These are phyloP conservation scores for Pharmacophagus antenor DNA, from an alignment of 2,888 invertebrate species.

Conservation along the genomic window DNA sequence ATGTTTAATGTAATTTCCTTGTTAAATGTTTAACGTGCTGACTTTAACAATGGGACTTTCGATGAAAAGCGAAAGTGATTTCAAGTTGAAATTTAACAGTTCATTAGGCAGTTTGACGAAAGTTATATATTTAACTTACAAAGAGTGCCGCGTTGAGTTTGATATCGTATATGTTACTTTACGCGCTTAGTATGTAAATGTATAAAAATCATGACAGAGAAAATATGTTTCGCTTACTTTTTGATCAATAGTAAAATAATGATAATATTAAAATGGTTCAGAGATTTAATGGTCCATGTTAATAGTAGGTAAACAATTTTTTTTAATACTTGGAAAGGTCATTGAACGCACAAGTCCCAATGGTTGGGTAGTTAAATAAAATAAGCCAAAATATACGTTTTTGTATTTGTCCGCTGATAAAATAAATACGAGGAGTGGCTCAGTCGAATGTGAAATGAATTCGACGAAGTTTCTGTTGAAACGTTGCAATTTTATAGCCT, in stretches of 20 bases:
- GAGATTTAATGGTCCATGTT: too few relatives aligned
- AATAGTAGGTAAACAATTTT: too few relatives aligned
- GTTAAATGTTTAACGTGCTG: slow-evolving; percentile 22
- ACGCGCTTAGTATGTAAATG: too few relatives aligned
- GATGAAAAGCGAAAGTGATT: slow-evolving; percentile 7
- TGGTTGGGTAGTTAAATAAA: slow-evolving; percentile 8
- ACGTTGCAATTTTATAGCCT: slow-evolving; percentile 26
- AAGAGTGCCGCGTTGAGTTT: not conserved
- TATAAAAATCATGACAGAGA: too few relatives aligned
- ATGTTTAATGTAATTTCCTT: slow-evolving; percentile 26
- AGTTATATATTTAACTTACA: slow-evolving; percentile 48
- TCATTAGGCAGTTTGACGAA: slow-evolving; percentile 38
- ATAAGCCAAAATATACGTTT: slow-evolving; percentile 19
- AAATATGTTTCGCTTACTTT: too few relatives aligned
- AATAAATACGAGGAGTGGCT: slow-evolving; percentile 24
- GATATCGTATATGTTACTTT: too few relatives aligned
- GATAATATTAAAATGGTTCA: too few relatives aligned
- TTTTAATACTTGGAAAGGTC: not conserved
- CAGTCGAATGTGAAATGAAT: slow-evolving; percentile 29
- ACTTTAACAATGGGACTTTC: slow-evolving; percentile 20
- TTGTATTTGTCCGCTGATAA: slow-evolving; percentile 22
- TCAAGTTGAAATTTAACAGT: slow-evolving; percentile 26
- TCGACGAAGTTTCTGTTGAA: slow-evolving; percentile 28
- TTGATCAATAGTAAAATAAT: too few relatives aligned
- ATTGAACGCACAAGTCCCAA: not conserved